Conservation (phyloP, 2,797 vertebrate species). For the Picus viridis region DNA sequence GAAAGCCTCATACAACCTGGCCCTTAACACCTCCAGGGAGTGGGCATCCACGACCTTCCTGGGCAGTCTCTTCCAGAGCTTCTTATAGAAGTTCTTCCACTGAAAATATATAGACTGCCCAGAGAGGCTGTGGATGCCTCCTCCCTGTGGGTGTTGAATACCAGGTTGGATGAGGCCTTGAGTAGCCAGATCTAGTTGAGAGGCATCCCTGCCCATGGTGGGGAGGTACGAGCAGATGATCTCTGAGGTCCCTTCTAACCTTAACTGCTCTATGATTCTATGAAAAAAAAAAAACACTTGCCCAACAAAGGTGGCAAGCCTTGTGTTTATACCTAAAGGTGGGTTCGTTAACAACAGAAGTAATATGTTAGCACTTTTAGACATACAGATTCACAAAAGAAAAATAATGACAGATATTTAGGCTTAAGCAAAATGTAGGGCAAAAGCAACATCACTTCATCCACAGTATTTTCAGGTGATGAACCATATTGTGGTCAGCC, state of each 20-base stretch:
- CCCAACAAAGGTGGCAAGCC: fast-evolving
- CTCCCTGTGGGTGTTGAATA: too few relatives aligned
- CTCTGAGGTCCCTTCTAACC: too few relatives aligned
- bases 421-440: neutral
- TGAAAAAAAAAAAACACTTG: neutral
- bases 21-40: too few relatives aligned
- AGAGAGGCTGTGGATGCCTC: too few relatives aligned
- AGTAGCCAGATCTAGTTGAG: too few relatives aligned
- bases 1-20: too few relatives aligned
- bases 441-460: neutral
- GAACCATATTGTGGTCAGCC: neutral
- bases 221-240: too few relatives aligned
- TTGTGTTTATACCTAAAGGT: neutral
- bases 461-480: neutral
- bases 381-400: neutral
- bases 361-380: neutral
- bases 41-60: too few relatives aligned
- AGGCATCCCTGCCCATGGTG: too few relatives aligned
- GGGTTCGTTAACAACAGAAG: neutral
- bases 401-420: neutral
- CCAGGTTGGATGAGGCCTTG: too few relatives aligned
- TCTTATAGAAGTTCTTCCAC: neutral
- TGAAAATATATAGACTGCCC: neutral
- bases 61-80: too few relatives aligned
- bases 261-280: too few relatives aligned